Evolutionary conservation across 1,140 invertebrate species (phyloP), one percentile per base, ranked within the genome.

Genomic region (honey bee (Apis mellifera)): DNA sequence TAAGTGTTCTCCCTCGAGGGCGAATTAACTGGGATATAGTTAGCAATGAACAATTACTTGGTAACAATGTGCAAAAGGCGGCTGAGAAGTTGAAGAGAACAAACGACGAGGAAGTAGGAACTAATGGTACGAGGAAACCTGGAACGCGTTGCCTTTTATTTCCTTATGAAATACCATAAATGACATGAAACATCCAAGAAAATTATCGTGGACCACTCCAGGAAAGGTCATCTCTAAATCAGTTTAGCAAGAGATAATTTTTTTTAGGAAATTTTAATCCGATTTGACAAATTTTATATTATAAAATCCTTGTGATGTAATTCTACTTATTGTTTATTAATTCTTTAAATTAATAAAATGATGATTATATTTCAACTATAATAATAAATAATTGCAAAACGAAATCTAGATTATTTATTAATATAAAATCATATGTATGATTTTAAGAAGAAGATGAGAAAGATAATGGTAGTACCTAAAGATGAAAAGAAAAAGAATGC

Each of bases 11-110:
- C 19, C n/a, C 3, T 12, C 9, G 52, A 73, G 15, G n/a, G n/a
- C 7, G 52, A 74, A 74, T 82, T 76, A 76, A 69, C 48, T 26
- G 4, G 23, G 42, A 62, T 19, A 80, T 73, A 81, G 78, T 74
- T 68, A 68, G 71, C 52, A 26, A 48, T 48, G 73, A 62, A 50
- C 48, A 77, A 23, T 75, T 65, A 66, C 8, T 62, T 42, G 70
- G 52, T 66, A 74, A 74, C 70, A 62, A 66, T 19, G 42, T 74
- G 64, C 78, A 55, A n/a, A 73, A 74, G 32, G n/a, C 50, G 71
- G 5, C 23, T 13, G 13, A 23, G 19, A 19, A 9, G 42, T 57
- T 54, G 32, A n/a, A 19, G 23, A 23, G 55, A 72, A 54, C n/a
- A n/a, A 57, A 59, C 1, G 15, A n/a, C 1, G 19, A 21, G 48